These are phyloP conservation scores for Huso huso DNA, from an alignment of 2,797 vertebrate genomes.

Conservation along the genomic window DNA sequence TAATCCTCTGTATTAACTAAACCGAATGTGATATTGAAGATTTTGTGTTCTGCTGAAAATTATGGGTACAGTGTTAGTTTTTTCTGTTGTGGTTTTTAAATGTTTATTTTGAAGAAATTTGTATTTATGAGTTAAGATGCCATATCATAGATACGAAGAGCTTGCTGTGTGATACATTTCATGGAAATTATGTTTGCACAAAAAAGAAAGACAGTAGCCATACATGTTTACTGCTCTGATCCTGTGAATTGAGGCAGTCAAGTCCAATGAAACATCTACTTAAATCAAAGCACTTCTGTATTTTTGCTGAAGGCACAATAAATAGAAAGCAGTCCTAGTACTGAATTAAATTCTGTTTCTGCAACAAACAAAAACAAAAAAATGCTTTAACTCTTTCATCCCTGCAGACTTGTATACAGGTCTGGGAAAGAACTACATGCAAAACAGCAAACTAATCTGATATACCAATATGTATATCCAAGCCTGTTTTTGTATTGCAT, in stretches of 20 bases:
- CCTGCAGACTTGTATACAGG: too few relatives aligned
- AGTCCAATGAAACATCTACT: too few relatives aligned
- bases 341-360: too few relatives aligned
- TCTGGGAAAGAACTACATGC: too few relatives aligned
- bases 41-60: constrained; percentile 55
- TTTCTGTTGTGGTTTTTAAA: constrained; percentile 29
- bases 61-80: constrained; percentile 53
- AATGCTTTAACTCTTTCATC: too few relatives aligned
- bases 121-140: constrained; percentile 77
- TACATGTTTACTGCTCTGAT: constrained; percentile 22
- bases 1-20: constrained; percentile 27
- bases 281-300: too few relatives aligned
- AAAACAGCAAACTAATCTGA: too few relatives aligned
- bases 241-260: constrained; percentile 21
- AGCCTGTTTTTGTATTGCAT: too few relatives aligned
- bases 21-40: constrained; percentile 1
- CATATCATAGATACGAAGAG: constrained; percentile 68
- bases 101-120: constrained; percentile 27
- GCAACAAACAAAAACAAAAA: too few relatives aligned
- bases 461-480: too few relatives aligned
- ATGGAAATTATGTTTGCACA: constrained; percentile 42
- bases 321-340: too few relatives aligned
- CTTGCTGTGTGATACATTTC: constrained; percentile 75
- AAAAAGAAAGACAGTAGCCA: constrained; percentile 43
- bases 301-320: too few relatives aligned